These are phyloP conservation scores for Drosophila tsacasi DNA, from an alignment of 1,140 invertebrate species.

Conservation along the genomic window DNA sequence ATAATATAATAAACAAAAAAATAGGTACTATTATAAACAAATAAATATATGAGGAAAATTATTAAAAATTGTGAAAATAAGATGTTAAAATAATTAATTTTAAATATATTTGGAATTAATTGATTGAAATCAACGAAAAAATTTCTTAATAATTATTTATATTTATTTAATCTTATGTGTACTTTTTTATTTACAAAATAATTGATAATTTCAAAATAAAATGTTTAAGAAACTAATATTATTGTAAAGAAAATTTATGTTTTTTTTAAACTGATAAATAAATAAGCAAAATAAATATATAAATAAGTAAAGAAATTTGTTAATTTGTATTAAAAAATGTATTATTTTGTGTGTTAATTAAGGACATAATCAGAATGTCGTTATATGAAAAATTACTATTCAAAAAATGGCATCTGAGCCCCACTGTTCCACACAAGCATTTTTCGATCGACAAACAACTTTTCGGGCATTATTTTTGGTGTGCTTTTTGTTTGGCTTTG, in stretches of 20 bases:
- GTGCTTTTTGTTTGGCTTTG: constrained; percentile 1
- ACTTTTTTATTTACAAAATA: neutral
- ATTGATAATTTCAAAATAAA: too few relatives aligned
- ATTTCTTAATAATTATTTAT: neutral
- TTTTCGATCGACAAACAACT: constrained; percentile 23
- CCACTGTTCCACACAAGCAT: constrained; percentile 9
- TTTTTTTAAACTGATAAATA: too few relatives aligned
- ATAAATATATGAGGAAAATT: neutral
- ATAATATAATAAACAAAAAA: neutral
- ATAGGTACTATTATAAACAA: neutral
- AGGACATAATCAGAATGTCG: too few relatives aligned
- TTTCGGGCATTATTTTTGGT: constrained; percentile 21
- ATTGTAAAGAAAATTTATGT: too few relatives aligned
- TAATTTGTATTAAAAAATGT: too few relatives aligned
- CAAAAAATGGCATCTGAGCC: neutral
- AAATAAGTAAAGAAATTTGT: too few relatives aligned
- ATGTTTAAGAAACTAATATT: too few relatives aligned
- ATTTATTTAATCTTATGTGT: neutral
- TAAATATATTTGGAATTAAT: neutral
- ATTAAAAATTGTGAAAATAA: too few relatives aligned
- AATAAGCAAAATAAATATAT: too few relatives aligned
- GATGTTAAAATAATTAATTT: too few relatives aligned
- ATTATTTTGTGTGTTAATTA: neutral
- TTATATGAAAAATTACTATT: too few relatives aligned
- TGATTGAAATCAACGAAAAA: neutral